These are phyloP conservation scores for Resseliella maxima DNA, from an alignment of 2,888 invertebrate genomes.

Conservation along the genomic window DNA sequence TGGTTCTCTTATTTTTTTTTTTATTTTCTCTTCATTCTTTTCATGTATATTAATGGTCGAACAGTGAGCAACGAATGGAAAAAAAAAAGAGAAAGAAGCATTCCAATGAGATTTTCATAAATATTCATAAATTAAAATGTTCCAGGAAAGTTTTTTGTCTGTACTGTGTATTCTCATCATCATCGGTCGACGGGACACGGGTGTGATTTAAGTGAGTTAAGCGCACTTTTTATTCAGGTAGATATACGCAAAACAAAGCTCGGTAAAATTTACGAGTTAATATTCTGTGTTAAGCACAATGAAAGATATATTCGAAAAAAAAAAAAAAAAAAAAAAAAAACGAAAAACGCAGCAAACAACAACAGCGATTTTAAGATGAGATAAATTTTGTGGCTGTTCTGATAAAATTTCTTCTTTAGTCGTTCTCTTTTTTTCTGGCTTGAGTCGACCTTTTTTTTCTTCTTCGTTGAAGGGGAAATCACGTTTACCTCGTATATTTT, in stretches of 20 bases:
- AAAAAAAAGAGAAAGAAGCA: background rate
- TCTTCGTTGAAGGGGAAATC: background rate
- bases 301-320: too few species aligned
- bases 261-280: constrained; percentile 15
- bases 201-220: background rate
- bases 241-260: background rate
- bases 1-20: too few species aligned
- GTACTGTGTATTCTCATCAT: constrained; percentile 33
- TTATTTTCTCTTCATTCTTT: too few species aligned
- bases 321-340: constrained; percentile 19
- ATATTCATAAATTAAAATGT: constrained; percentile 53
- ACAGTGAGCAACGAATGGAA: background rate
- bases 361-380: constrained; percentile 3
- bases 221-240: constrained; percentile 9
- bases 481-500: background rate
- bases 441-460: background rate
- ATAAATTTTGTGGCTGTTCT: constrained; percentile 23
- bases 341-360: too few species aligned
- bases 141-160: constrained; percentile 47
- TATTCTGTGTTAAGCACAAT: background rate
- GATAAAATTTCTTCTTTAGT: constrained; percentile 26
- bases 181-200: background rate
- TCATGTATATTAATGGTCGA: too few species aligned
- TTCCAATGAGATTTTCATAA: background rate
- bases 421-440: background rate